Base-by-base conservation (phyloP, 2,113 vertebrate genomes). In the Catharus minimus region DNA sequence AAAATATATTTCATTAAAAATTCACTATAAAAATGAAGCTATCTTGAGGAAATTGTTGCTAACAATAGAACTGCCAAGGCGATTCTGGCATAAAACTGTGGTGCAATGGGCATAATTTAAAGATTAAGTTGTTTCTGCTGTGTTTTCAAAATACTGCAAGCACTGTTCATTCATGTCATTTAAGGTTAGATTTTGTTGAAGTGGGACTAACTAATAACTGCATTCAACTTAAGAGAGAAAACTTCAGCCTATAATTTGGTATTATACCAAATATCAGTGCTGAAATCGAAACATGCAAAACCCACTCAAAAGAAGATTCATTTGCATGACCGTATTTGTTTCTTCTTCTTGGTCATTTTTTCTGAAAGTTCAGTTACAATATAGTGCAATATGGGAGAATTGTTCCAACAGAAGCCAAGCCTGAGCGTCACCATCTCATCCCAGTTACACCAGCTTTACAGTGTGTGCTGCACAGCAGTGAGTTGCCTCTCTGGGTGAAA, bases 301-400 rank as follows among this genome's bases (percentile, higher is more conserved):
- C 6, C 0, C 3, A 69, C 15, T 64, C 13, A 61, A 43, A 79
- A 57, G 23, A 79, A 27, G 46, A 75, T 33, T 75, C 1, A 24
- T 30, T 41, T 60, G 7, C 30, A 7, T 22, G 10, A 52, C 7
- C 0, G 0, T 16, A 16, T 16, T 62, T 46, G 58, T 41, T 43
- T 21, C 52, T 7, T 22, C 5, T 47, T 73, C 38, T 15, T 10
- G 39, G 39, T 5, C n/a, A 21, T 47, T 62, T 38, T 38, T 84
- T 68, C 20, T 38, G 5, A 28, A 68, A 20, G 20, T 10, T 8
- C 19, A 56, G 6, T 57, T 36, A 74, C 6, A 68, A 41, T 17
- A 52, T 0, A 52, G 5, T 15, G 32, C 14, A 39, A 13, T 15
- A 32, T 27, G n/a, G 30, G 10, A 66, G 12, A 78, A 88, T 1